These are phyloP conservation scores for Python bivittatus DNA, from an alignment of 2,113 vertebrate species.

Conservation along the genomic window DNA sequence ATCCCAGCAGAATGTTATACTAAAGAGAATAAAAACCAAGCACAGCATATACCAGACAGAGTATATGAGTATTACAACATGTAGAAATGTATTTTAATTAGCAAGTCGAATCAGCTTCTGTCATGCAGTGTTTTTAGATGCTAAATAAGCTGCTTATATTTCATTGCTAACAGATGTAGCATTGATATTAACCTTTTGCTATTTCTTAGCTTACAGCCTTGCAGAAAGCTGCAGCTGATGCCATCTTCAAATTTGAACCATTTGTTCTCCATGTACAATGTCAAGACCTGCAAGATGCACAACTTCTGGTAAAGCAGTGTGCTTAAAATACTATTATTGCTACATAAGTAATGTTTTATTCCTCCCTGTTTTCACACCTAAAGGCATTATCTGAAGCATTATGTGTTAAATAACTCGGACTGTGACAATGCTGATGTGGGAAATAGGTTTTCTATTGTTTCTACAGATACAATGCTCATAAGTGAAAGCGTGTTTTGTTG, in stretches of 20 bases:
- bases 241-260: slow-evolving; percentile 90
- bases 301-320: slow-evolving; percentile 82
- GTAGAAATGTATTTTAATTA: slow-evolving; percentile 16
- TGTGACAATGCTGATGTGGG: slow-evolving; percentile 16
- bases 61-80: not conserved
- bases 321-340: not conserved
- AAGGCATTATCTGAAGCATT: not conserved
- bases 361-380: not conserved
- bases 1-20: not conserved
- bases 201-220: slow-evolving; percentile 76
- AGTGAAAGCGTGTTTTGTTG: not conserved
- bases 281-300: slow-evolving; percentile 82
- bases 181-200: not conserved
- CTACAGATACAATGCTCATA: not conserved
- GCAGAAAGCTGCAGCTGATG: slow-evolving; percentile 71
- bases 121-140: slow-evolving; percentile 4
- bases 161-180: not conserved
- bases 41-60: not conserved
- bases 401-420: not conserved
- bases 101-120: not conserved
- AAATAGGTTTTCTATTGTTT: slow-evolving; percentile 18
- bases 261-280: slow-evolving; percentile 92
- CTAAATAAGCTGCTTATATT: not conserved
- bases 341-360: slow-evolving; percentile 1
- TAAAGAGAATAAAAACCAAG: not conserved